These are phyloP conservation scores for Drosophila pallidifrons DNA, from an alignment of 1,140 invertebrate genomes.

Conservation along the genomic window DNA sequence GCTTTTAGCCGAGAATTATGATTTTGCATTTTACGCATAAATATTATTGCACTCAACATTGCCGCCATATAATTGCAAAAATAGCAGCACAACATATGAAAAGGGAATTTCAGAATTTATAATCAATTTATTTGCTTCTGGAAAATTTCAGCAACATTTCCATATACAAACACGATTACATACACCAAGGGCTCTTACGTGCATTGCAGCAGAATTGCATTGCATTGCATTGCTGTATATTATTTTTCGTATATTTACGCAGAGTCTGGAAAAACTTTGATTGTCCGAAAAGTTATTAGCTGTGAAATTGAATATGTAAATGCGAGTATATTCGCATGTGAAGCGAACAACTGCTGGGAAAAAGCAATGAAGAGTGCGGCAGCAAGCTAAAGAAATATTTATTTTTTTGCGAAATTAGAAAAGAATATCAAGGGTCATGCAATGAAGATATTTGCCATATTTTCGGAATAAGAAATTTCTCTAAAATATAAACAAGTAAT, in stretches of 20 bases:
- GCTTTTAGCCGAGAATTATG: slow-evolving; percentile 40
- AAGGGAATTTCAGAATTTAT: slow-evolving; percentile 29
- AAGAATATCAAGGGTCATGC: too few species aligned
- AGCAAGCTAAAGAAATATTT: neutral
- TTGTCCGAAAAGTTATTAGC: slow-evolving; percentile 10
- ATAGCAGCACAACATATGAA: slow-evolving; percentile 27
- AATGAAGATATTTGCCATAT: too few species aligned
- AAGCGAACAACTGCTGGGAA: neutral
- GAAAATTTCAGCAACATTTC: slow-evolving; percentile 11
- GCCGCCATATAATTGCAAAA: slow-evolving; percentile 55
- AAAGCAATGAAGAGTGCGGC: neutral
- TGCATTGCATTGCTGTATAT: slow-evolving; percentile 1
- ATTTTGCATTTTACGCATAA: slow-evolving; percentile 65
- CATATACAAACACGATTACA: slow-evolving; percentile 22
- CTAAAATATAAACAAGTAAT: too few species aligned
- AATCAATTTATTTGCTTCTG: slow-evolving; percentile 35
- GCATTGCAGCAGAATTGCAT: neutral
- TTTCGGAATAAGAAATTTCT: too few species aligned
- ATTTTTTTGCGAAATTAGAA: too few species aligned
- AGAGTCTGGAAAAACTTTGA: slow-evolving; percentile 4
- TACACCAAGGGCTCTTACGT: neutral
- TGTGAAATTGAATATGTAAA: slow-evolving; percentile 9
- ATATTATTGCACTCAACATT: slow-evolving; percentile 50
- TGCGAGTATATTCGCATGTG: neutral
- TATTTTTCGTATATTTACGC: neutral